These are phyloP conservation scores for Nycticorax nycticorax DNA, from an alignment of 2,113 vertebrate species.

Conservation along the genomic window DNA sequence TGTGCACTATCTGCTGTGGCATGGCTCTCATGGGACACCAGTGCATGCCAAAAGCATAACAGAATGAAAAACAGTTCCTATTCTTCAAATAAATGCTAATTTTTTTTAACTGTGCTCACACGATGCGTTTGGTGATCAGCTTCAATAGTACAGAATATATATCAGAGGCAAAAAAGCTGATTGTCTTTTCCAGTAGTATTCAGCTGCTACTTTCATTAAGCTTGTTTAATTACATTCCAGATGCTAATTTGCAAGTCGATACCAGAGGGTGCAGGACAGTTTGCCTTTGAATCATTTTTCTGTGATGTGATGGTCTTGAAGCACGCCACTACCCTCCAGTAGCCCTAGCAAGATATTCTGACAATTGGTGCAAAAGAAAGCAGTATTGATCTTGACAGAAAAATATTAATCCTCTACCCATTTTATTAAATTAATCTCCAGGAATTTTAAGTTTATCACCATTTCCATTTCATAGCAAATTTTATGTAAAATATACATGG, in stretches of 20 bases:
- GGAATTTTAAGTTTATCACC: constrained; percentile 81
- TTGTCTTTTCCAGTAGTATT: constrained; percentile 85
- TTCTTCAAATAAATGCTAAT: constrained; percentile 98
- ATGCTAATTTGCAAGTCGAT: constrained; percentile 98
- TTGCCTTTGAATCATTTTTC: constrained; percentile 89
- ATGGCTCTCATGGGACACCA: constrained; percentile 81
- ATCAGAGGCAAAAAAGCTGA: constrained; percentile 78
- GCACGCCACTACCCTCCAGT: constrained; percentile 81
- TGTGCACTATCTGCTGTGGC: constrained; percentile 80
- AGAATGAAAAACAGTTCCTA: constrained; percentile 88
- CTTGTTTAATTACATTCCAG: constrained; percentile 97
- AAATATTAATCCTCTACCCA: constrained; percentile 88
- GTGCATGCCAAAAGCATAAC: constrained; percentile 89
- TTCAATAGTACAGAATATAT: constrained; percentile 87
- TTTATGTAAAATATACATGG: constrained; percentile 10
- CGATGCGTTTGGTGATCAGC: constrained; percentile 88
- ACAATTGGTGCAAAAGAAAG: constrained; percentile 93
- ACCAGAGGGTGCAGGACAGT: constrained; percentile 92
- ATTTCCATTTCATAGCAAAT: neutral
- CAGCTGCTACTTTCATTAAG: constrained; percentile 93
- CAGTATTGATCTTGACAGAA: constrained; percentile 86
- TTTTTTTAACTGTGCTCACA: constrained; percentile 89
- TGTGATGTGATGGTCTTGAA: constrained; percentile 93
- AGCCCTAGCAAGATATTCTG: constrained; percentile 82
- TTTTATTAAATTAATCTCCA: constrained; percentile 88